Evolutionary conservation across 2,888 invertebrate species (phyloP).

Genomic region (Serrognathus titanus): DNA sequence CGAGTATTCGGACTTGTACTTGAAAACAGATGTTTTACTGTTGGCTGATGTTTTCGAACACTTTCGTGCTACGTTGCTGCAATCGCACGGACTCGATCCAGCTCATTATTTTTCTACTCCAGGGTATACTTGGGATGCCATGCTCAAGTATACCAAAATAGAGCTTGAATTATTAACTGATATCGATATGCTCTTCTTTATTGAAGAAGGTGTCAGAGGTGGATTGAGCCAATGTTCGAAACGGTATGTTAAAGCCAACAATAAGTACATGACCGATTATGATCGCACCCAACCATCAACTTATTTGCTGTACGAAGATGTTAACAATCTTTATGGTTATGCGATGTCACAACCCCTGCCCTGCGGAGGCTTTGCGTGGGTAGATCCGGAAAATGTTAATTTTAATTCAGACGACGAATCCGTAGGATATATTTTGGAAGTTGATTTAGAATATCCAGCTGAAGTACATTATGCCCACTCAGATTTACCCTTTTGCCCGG

Average conservation of each 20-base stretch:
- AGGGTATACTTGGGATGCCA: conserved; percentile 37
- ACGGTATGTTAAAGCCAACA: conserved; percentile 37
- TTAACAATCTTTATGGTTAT: conserved; percentile 33
- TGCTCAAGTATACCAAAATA: conserved; percentile 37
- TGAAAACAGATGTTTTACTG: conserved; percentile 15
- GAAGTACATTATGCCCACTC: background rate
- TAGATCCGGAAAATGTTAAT: background rate
- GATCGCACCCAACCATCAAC: conserved; percentile 24
- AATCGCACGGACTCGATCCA: conserved; percentile 32
- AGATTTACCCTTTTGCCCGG: background rate
- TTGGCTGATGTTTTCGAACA: conserved; percentile 37
- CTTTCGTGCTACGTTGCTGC: conserved; percentile 31
- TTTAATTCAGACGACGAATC: background rate
- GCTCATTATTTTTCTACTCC: conserved; percentile 38
- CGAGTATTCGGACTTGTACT: conserved; percentile 2
- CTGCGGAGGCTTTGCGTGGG: background rate
- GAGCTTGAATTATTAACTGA: conserved; percentile 38
- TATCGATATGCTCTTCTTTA: conserved; percentile 36
- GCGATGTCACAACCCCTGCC: conserved; percentile 20
- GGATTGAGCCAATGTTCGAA: conserved; percentile 28
- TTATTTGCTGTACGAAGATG: conserved; percentile 36
- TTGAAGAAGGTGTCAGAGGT: conserved; percentile 22
- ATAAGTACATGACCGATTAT: conserved; percentile 37
- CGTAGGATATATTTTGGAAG: conserved; percentile 1
- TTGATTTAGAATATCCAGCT: background rate